Conservation (phyloP, 92 coral and sea anemone genomes). For the Parazoanthus darwini region DNA sequence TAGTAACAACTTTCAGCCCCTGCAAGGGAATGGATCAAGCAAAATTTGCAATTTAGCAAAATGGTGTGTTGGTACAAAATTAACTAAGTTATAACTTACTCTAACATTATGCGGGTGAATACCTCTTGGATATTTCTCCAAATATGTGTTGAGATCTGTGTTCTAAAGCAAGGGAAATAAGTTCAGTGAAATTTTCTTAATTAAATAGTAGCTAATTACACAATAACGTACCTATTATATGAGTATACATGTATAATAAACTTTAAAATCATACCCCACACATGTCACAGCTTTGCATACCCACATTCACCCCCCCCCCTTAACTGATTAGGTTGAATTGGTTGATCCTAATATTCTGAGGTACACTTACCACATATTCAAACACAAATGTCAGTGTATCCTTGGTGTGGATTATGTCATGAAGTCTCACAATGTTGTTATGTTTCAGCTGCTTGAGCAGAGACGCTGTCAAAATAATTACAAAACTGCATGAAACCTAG, state of each 20-base stretch:
- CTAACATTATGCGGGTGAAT: conserved; percentile 83
- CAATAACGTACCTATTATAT: no score
- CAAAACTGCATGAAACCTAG: background rate
- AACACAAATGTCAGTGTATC: conserved; percentile 97
- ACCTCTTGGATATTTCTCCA: conserved; percentile 92
- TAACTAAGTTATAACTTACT: conserved; percentile 52
- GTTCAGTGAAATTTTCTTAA: background rate
- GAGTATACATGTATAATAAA: no score
- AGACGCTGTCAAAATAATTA: conserved; percentile 67
- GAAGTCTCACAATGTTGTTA: conserved; percentile 94
- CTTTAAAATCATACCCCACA: no score
- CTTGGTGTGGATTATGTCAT: conserved; percentile 96
- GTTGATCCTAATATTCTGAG: background rate
- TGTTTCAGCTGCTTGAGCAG: conserved; percentile 89
- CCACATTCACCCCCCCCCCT: no score
- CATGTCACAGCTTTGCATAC: no score
- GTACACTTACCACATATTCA: conserved; percentile 85
- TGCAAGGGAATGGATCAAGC: no score
- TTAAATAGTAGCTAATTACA: no score
- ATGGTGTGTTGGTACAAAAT: no score
- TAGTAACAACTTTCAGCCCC: no score
- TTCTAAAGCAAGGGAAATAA: conserved; percentile 55
- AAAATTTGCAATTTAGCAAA: no score
- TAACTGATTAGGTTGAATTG: background rate
- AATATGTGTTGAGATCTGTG: conserved; percentile 87